Evolutionary conservation across 1,140 invertebrate genomes (phyloP).

Genomic region (Pogonomyrmex barbatus): DNA sequence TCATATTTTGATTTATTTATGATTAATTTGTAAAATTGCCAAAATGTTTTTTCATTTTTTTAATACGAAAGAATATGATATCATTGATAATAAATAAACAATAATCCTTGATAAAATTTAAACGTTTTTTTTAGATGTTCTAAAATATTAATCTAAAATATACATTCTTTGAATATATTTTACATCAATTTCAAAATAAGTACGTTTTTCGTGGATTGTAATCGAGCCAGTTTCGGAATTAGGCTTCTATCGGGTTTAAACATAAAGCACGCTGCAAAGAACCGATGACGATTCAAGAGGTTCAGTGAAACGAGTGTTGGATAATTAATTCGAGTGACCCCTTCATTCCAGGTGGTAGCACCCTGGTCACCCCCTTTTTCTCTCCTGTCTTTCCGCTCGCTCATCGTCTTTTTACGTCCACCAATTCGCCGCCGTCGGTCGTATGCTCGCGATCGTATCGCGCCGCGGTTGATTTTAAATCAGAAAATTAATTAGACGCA

Average conservation of each 20-base stretch:
- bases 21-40: neutral
- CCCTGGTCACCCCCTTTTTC: constrained; percentile 25
- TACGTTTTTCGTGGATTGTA: neutral
- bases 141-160: neutral
- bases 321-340: constrained; percentile 82
- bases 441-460: constrained; percentile 78
- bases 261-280: constrained; percentile 58
- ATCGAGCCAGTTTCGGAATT: neutral
- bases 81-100: neutral
- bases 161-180: constrained; percentile 18
- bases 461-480: constrained; percentile 80
- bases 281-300: constrained; percentile 37
- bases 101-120: neutral
- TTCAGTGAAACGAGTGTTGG: constrained; percentile 77
- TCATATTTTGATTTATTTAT: neutral
- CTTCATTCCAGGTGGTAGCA: constrained; percentile 66
- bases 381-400: constrained; percentile 24
- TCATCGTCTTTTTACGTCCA: constrained; percentile 26
- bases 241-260: neutral
- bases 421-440: constrained; percentile 21
- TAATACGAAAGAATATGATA: neutral
- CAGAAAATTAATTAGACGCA: constrained; percentile 83
- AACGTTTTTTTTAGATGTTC: neutral
- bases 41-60: neutral
- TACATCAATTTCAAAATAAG: neutral